Conservation (phyloP, 2,113 vertebrate genomes). For the Oryzias javanicus region DNA sequence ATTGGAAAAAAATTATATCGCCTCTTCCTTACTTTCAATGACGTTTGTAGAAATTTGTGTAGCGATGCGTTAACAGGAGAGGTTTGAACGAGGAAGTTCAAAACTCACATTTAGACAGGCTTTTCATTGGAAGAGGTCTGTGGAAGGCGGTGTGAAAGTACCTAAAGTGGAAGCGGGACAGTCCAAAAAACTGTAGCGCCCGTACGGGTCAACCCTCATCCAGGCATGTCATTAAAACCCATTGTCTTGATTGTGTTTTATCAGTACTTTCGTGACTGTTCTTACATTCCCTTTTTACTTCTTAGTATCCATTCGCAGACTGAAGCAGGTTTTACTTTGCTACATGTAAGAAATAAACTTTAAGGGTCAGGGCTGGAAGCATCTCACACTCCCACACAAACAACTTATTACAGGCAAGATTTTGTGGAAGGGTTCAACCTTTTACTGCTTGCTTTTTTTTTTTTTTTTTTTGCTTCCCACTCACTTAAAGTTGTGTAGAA, state of each 20-base stretch:
- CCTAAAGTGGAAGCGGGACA: no score
- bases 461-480: slow-evolving; percentile 48
- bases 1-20: no score
- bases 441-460: slow-evolving; percentile 39
- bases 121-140: no score
- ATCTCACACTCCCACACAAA: slow-evolving; percentile 54
- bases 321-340: slow-evolving; percentile 44
- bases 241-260: slow-evolving; percentile 21
- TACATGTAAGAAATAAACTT: slow-evolving; percentile 38
- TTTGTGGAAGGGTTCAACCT: slow-evolving; percentile 48
- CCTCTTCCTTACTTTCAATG: no score
- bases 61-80: no score
- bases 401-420: slow-evolving; percentile 47
- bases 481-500: slow-evolving; percentile 46
- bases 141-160: no score
- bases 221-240: no score
- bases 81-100: no score
- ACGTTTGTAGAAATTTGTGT: no score
- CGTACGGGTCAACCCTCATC: no score
- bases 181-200: no score
- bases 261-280: slow-evolving; percentile 15
- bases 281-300: slow-evolving; percentile 18
- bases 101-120: no score
- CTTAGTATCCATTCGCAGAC: slow-evolving; percentile 22
- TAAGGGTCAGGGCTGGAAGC: slow-evolving; percentile 49